Percentiles rank a stretch among this genome's conserved stretches.
These are phyloP conservation scores for Caenorhabditis remanei DNA, from an alignment of 1,140 invertebrate genomes.

Conservation along the genomic window DNA sequence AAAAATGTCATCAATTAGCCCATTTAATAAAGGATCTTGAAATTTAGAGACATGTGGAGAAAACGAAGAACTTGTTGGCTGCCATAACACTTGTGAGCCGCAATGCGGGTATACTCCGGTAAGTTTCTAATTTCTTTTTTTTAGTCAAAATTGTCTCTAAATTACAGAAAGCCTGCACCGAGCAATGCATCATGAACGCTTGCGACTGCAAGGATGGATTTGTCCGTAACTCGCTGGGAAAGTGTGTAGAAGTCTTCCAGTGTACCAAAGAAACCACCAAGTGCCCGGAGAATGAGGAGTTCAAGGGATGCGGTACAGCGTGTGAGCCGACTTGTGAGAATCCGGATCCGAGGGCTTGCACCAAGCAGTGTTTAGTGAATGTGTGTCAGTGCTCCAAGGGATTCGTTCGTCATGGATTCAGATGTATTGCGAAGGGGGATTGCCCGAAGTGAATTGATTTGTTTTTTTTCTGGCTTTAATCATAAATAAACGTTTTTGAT, in stretches of 20 bases:
- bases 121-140: no score
- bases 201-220: conserved; percentile 47
- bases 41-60: neutral
- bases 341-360: conserved; percentile 33
- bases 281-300: conserved; percentile 30
- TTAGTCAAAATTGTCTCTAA: neutral
- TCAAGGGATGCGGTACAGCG: conserved; percentile 22
- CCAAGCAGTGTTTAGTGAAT: conserved; percentile 61
- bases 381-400: conserved; percentile 61
- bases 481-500: neutral
- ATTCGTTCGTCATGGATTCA: conserved; percentile 59
- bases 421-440: conserved; percentile 52
- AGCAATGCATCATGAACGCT: conserved; percentile 30
- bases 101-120: conserved; percentile 36
- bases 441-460: conserved; percentile 43
- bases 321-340: conserved; percentile 39
- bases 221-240: conserved; percentile 10
- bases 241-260: conserved; percentile 11
- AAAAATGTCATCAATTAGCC: no score
- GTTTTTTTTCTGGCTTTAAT: neutral
- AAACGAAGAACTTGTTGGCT: conserved; percentile 18
- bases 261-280: conserved; percentile 46
- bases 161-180: conserved; percentile 28
- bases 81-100: conserved; percentile 47
- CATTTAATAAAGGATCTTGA: no score